Percentiles rank a stretch among this genome's conserved stretches.
phyloP scores from a whole-genome alignment of 2,888 invertebrate species.

The Acheta domesticus region DNA sequence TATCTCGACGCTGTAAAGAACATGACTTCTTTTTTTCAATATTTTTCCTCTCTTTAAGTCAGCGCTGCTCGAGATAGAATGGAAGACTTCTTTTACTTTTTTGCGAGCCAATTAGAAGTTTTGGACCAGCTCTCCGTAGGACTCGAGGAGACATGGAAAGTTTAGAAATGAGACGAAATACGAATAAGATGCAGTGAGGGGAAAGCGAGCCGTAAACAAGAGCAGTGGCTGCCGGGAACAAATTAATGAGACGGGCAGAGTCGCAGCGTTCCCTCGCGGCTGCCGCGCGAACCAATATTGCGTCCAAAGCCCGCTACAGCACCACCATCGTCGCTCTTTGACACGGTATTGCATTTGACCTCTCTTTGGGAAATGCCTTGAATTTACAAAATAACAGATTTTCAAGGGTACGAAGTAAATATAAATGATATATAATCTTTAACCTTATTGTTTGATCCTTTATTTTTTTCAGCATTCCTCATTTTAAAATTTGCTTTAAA shows the following conservation, averaged over 20 bases:
- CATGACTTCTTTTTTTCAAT: background rate
- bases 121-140: background rate
- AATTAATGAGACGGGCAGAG: background rate
- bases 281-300: background rate
- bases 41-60: constrained; percentile 4
- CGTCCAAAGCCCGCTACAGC: background rate
- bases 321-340: no score
- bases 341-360: no score
- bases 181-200: constrained; percentile 18
- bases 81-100: constrained; percentile 9
- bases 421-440: no score
- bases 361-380: no score
- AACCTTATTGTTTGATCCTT: no score
- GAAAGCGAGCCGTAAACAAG: background rate
- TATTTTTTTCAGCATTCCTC: no score
- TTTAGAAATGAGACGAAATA: constrained; percentile 18
- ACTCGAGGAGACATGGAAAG: background rate
- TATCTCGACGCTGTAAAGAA: background rate
- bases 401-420: no score
- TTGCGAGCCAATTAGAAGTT: constrained; percentile 2
- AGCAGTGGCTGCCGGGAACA: constrained; percentile 2
- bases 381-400: no score
- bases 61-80: background rate
- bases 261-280: background rate
- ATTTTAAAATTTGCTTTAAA: no score